Base-by-base conservation (phyloP, 2,797 vertebrate species). In the Helarctos malayanus region DNA sequence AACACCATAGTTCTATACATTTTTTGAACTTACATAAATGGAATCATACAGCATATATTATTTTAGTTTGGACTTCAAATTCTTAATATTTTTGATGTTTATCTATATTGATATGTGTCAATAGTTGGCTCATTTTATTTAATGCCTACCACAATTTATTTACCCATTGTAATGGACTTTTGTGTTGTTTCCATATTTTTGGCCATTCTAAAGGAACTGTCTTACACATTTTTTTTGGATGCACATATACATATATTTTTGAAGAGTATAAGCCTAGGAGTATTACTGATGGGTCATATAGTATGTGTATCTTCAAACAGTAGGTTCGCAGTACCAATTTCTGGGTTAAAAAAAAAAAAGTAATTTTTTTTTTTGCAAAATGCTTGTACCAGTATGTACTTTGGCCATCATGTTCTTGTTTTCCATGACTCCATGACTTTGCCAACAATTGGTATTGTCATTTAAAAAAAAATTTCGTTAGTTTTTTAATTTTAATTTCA, bases 71-170 rank as follows among this genome's bases (percentile, higher is more conserved):
- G 7, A n/a, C 35, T 81, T 86, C 85, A 25, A 32, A 69, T n/a
- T 85, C 35, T n/a, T 75, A 89, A 23, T 79, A 52, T 83, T 88
- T 88, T 21, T 83, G 19, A 84, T 47, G 71, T 49, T 71, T n/a
- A 68, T 45, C 4, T 11, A 47, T 47, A 29, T 41, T 57, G 5
- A 25, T 65, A 80, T 73, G 6, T 68, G 6, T 57, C 27, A 65
- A 32, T 59, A 89, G 69, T 63, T 69, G 82, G 1, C 59, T 91
- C 19, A 90, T 94, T 76, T 85, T 75, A 82, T 41, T 79, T 80
- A 91, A 71, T 69, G 5, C 78, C 41, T 89, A 3, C 4, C 16
- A 35, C 7, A 56, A 18, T 14, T 89, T 76, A 91, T 91, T 47
- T 92, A 61, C 59, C 38, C 38, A 73, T 84, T 89, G 32, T 84